A percentile compares a stretch with the other conserved stretches of the same genome.
Evolutionary conservation across 1,140 invertebrate species (phyloP).

Genomic region (Anthonomus grandis): DNA sequence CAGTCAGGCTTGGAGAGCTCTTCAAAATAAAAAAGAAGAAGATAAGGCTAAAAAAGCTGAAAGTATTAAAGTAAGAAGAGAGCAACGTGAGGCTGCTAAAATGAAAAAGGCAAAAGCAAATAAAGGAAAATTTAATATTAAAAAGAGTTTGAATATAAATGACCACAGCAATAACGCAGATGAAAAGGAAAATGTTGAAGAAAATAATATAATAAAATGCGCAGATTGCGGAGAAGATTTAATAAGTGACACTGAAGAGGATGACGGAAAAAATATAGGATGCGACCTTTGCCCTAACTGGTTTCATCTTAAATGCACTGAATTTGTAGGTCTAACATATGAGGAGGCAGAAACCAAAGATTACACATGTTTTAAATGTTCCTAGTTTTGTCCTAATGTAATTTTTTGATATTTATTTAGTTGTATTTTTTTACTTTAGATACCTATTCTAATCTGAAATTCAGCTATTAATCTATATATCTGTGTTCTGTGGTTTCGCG

Average conservation of each 20-base stretch:
- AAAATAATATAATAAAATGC: conserved; percentile 10
- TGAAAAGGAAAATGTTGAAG: too few species aligned
- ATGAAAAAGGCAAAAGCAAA: too few species aligned
- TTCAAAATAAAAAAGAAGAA: background rate
- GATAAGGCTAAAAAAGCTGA: background rate
- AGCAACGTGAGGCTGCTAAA: too few species aligned
- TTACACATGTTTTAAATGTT: conserved; percentile 7
- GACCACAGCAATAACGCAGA: background rate
- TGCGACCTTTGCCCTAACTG: conserved; percentile 10
- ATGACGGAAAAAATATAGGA: conserved; percentile 13
- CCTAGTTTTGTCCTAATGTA: too few species aligned
- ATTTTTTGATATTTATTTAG: too few species aligned
- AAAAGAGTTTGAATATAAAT: background rate
- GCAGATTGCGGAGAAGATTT: conserved; percentile 5
- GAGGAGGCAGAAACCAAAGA: conserved; percentile 8
- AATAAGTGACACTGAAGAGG: conserved; percentile 12
- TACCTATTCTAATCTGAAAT: too few species aligned
- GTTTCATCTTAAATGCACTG: conserved; percentile 12
- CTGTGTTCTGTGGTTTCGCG: too few species aligned
- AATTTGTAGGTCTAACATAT: conserved; percentile 7
- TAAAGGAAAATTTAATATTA: conserved; percentile 1
- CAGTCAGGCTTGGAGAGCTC: too few species aligned
- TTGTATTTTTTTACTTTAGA: too few species aligned
- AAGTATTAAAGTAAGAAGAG: conserved; percentile 1
- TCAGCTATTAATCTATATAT: too few species aligned